These are phyloP conservation scores for Dicyrtomina minuta DNA, from an alignment of 2,888 invertebrate species.

Conservation along the genomic window DNA sequence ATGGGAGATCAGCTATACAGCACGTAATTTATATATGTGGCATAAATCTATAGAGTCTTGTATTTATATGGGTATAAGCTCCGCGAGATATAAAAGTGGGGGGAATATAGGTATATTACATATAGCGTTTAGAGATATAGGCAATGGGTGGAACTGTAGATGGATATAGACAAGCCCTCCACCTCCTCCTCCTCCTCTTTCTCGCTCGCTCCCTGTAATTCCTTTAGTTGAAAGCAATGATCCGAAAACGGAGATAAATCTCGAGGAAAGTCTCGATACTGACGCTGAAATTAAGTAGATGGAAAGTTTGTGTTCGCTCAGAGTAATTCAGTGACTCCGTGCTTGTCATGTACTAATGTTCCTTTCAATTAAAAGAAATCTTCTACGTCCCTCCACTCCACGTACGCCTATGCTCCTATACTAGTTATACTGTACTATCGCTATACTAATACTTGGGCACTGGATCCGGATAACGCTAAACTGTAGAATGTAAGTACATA, in stretches of 20 bases:
- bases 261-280: conserved; percentile 51
- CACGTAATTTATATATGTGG: no score
- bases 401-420: no score
- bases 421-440: no score
- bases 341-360: conserved; percentile 49
- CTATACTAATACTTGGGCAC: no score
- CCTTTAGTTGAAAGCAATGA: conserved; percentile 48
- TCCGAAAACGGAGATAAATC: conserved; percentile 52
- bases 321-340: conserved; percentile 46
- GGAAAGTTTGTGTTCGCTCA: conserved; percentile 49
- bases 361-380: conserved; percentile 49
- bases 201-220: conserved; percentile 29
- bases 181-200: conserved; percentile 1
- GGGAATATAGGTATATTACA: no score
- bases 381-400: conserved; percentile 33
- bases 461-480: no score
- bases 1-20: no score
- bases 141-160: background rate
- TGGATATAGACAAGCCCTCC: conserved; percentile 5
- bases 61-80: no score
- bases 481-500: no score
- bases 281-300: conserved; percentile 52
- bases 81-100: no score
- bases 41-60: background rate
- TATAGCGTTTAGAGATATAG: no score